Conservation (phyloP, 2,797 vertebrate genomes). For the Galagoides demidoff region DNA sequence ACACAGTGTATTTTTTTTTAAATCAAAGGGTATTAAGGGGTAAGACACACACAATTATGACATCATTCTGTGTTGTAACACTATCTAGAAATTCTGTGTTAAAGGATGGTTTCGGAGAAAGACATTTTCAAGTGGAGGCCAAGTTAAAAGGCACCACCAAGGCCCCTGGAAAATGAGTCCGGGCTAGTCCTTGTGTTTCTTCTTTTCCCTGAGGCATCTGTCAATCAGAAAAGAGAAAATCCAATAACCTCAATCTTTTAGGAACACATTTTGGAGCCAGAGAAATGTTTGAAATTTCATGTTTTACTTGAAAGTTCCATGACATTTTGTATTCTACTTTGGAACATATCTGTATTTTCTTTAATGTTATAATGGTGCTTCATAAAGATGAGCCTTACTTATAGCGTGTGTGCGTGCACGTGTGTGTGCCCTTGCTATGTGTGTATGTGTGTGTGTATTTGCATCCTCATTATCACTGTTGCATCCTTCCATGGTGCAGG, state of each 20-base stretch:
- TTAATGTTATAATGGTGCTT: neutral
- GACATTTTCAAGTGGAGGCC: neutral
- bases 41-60: neutral
- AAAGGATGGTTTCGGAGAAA: neutral
- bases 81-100: neutral
- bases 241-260: neutral
- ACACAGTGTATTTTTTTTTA: neutral
- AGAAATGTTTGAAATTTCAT: neutral
- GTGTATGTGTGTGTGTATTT: neutral
- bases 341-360: neutral
- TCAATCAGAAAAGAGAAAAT: neutral
- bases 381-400: neutral
- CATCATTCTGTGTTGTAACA: neutral
- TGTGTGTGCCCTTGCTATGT: too few species aligned
- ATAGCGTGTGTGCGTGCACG: too few species aligned
- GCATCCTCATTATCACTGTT: neutral
- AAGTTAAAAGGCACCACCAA: neutral
- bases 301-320: conserved; percentile 2
- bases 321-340: neutral
- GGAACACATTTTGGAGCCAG: neutral
- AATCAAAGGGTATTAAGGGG: neutral
- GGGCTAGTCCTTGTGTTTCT: neutral
- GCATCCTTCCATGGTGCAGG: neutral
- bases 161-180: neutral
- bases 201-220: neutral